Evolutionary conservation across 2,888 invertebrate species (phyloP).

Genomic region (Rhamnusium bicolor): DNA sequence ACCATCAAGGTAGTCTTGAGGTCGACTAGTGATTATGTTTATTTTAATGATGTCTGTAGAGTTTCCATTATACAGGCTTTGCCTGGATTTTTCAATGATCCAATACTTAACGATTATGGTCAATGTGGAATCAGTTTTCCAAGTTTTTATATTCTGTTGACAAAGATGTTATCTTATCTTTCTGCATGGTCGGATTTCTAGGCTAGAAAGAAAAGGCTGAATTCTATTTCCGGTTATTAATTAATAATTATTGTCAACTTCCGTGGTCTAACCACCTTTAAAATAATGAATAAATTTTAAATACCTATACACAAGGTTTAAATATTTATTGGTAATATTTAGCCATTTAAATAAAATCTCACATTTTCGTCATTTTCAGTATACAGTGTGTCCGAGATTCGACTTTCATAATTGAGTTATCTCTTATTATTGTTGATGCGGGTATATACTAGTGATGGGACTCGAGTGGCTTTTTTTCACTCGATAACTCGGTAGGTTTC

Average conservation of each 20-base stretch:
- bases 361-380: too few species aligned
- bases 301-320: too few species aligned
- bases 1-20: constrained; percentile 26
- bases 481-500: too few species aligned
- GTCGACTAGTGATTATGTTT: constrained; percentile 25
- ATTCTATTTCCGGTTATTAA: neutral
- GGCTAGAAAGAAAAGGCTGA: neutral
- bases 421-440: too few species aligned
- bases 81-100: neutral
- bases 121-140: neutral
- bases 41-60: neutral
- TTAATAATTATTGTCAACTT: neutral
- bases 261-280: too few species aligned
- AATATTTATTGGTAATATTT: too few species aligned
- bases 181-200: neutral
- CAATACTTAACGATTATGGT: neutral
- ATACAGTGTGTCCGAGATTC: too few species aligned
- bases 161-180: neutral
- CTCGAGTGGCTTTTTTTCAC: too few species aligned
- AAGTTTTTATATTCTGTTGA: neutral
- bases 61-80: neutral
- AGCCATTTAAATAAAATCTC: too few species aligned
- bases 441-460: too few species aligned
- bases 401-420: too few species aligned
- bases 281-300: too few species aligned